Evolutionary conservation across 2,113 vertebrate genomes (phyloP), one percentile per base, ranked within the genome.

Genomic region (Brachypodius melanocephalos): DNA sequence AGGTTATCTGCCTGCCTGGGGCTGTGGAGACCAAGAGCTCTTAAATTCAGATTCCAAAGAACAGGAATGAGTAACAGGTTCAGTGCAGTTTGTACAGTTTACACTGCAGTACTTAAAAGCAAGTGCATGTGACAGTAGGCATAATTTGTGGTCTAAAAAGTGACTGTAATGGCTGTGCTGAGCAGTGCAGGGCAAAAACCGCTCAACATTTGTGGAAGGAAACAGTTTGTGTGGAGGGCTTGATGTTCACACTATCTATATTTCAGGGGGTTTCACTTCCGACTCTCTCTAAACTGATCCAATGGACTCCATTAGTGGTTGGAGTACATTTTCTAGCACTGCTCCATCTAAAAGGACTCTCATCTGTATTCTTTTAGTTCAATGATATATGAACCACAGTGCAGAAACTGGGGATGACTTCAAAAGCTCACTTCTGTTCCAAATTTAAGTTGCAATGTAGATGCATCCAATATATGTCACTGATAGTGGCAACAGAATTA

Each of bases 111-210:
- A 28, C 86, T 57, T 90, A 73, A 76, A 61, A 83, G 75, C 79
- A 80, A 73, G 46, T 52, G 32, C 15, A 1, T 34, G 63, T 82
- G 90, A 77, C 58, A 69, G 62, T n/a, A 76, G 54, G 28, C 29
- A 54, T 92, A 76, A 86, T 85, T 90, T 68, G 72, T 96, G 93
- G 89, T 90, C 79, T 65, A n/a, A 85, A 49, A 42, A 79, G 61
- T 66, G 69, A 69, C 71, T 81, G 43, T 79, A 93, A 90, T 90
- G 62, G 54, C 21, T 72, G 24, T 71, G 32, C 57, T 91, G 54
- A 82, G 54, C 16, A 38, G 40, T 34, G 34, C 68, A 88, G 71
- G 43, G 58, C 29, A 85, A 54, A 55, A 87, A 45, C 8, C 0
- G 0, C 51, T 71, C 54, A 65, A n/a, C n/a, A 34, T 73, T 65